These are phyloP conservation scores for Grus americana DNA, from an alignment of 2,113 vertebrate species.

Conservation along the genomic window DNA sequence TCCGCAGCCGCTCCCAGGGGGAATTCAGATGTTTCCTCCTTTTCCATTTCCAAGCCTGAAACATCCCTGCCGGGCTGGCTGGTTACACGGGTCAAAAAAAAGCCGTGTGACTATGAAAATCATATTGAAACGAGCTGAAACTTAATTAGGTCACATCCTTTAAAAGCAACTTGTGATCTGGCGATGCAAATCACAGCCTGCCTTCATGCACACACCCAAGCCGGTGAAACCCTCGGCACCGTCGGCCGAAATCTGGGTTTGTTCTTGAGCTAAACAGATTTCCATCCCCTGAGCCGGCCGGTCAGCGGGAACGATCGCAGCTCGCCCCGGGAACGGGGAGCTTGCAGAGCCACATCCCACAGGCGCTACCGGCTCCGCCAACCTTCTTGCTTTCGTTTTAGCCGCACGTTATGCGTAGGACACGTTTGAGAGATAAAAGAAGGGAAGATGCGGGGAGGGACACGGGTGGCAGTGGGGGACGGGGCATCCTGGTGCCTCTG, in stretches of 20 bases:
- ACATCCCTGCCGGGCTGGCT: background rate
- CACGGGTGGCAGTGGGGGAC: fast-evolving
- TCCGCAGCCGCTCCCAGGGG: background rate
- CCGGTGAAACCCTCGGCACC: background rate
- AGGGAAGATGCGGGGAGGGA: background rate
- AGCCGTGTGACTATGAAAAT: slow-evolving; percentile 36
- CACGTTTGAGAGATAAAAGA: fast-evolving
- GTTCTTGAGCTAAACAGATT: background rate
- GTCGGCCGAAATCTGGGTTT: background rate
- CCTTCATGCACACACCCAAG: background rate
- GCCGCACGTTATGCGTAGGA: fast-evolving
- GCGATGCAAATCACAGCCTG: background rate
- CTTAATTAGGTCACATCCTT: slow-evolving; percentile 57
- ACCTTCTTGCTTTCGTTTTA: background rate
- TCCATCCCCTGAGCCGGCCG: background rate
- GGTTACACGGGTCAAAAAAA: background rate
- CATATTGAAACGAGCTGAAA: slow-evolving; percentile 33
- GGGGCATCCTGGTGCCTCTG: background rate
- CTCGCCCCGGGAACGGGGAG: no score
- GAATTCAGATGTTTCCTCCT: background rate
- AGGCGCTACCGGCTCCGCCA: fast-evolving
- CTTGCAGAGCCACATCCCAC: background rate
- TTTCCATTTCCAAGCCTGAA: background rate
- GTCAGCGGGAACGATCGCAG: no score
- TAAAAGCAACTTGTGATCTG: background rate